Percentiles rank a stretch among this genome's conserved stretches.
Conservation (phyloP, 2,113 vertebrate species). For the Callipepla squamata region DNA sequence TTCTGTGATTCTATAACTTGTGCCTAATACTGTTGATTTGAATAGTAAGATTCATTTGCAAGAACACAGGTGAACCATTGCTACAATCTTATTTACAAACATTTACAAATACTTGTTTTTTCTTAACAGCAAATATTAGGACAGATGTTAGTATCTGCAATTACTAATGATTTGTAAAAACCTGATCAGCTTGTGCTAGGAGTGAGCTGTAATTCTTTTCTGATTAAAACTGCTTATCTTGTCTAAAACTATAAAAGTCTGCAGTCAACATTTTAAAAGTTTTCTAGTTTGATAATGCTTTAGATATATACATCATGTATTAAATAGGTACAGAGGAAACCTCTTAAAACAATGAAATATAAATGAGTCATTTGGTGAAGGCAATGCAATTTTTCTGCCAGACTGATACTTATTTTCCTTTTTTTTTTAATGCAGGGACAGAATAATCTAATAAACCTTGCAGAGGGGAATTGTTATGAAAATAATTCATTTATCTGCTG, state of each 20-base stretch:
- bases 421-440: neutral
- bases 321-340: constrained; percentile 45
- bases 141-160: neutral
- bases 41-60: neutral
- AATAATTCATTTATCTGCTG: constrained; percentile 25
- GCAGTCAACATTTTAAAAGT: neutral
- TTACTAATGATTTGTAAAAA: neutral
- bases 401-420: neutral
- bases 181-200: neutral
- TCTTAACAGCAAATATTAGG: neutral
- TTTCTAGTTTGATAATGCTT: neutral
- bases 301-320: neutral
- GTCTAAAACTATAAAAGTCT: neutral
- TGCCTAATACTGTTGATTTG: neutral
- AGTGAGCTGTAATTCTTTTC: neutral
- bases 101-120: neutral
- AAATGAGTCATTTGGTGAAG: constrained; percentile 17
- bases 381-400: neutral
- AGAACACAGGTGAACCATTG: neutral
- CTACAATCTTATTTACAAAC: neutral
- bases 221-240: neutral
- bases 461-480: constrained; percentile 15
- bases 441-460: neutral
- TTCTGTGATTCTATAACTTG: too few relatives aligned
- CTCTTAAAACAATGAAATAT: constrained; percentile 59